Evolutionary conservation across 2,888 invertebrate species (phyloP).

Genomic region (Hyalella azteca): DNA sequence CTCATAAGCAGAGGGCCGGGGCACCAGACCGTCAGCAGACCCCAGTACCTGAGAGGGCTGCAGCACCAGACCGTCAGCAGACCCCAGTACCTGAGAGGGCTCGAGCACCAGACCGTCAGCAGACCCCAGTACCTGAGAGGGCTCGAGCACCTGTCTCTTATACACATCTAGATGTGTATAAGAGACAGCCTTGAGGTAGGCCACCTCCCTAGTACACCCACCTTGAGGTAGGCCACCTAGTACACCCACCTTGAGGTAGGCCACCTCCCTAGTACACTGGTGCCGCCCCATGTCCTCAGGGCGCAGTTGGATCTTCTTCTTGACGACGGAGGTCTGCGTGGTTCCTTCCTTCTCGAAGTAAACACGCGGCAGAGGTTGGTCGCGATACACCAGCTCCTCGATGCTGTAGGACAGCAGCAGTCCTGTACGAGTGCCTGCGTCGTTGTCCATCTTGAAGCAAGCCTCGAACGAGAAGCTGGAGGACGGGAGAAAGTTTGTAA

Average conservation of each 20-base stretch:
- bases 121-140: too few species aligned
- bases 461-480: constrained; percentile 78
- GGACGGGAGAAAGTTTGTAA: constrained; percentile 39
- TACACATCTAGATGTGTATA: too few species aligned
- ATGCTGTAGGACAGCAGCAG: constrained; percentile 75
- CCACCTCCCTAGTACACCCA: too few species aligned
- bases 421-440: constrained; percentile 64
- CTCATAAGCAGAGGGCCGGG: constrained; percentile 37
- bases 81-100: constrained; percentile 36
- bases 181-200: too few species aligned
- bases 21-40: not conserved
- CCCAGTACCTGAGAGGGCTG: constrained; percentile 38
- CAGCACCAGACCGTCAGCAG: not conserved
- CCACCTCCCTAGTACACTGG: constrained; percentile 77
- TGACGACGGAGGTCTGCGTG: constrained; percentile 61
- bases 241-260: constrained; percentile 79
- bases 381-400: constrained; percentile 78
- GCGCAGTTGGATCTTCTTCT: constrained; percentile 50
- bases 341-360: constrained; percentile 71
- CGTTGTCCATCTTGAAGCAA: constrained; percentile 72
- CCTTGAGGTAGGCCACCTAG: too few species aligned
- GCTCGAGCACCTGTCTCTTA: too few species aligned
- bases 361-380: constrained; percentile 79
- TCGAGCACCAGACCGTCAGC: constrained; percentile 27
- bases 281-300: constrained; percentile 61